Base-by-base conservation (phyloP, 2,888 invertebrate species). In the Apamea anceps region DNA sequence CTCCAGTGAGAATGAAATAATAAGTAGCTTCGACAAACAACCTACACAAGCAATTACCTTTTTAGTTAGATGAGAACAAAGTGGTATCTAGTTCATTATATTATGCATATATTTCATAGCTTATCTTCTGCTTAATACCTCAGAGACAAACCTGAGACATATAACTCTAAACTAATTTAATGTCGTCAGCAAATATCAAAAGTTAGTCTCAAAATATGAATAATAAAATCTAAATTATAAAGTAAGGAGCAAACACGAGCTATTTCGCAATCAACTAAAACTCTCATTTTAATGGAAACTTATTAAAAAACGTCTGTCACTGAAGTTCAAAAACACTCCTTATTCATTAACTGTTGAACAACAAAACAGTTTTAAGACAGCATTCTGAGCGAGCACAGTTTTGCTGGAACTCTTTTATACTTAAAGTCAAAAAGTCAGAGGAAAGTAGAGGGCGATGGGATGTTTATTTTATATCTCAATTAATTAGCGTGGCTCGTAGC, bases 381-480 rank as follows among this genome's bases (percentile, higher is more conserved):
- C 54, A 72, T 85, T 81, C 81, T 65, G 51, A 79, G 81, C 80
- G 71, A 79, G 76, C 28, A 78, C 79, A 78, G 60, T 80, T 85
- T 83, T 66, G 73, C 62, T 85, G 62, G 60, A 87, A 87, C 87
- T 87, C 81, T 87, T 87, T 83, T 79, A 85, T 85, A 82, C 80
- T 88, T 82, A 87, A 84, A 85, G 81, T 85, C 83, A 86, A 85
- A 86, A 86, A 89, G 81, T 89, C 81, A 82, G 75, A 57, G 66
- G 8, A 73, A 71, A 82, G 77, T 70, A 71, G 77, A 80, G 72
- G 76, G 80, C 72, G 71, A 77, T 87, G 85, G 83, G 81, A 88
- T 89, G 87, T 90, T 87, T 88, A 88, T 89, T 91, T 90, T 85
- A 90, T 90, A 88, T 91, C 89, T 89, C 89, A 90, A 91, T 92